These are phyloP conservation scores for Tetramorium alpestre DNA, from an alignment of 1,140 invertebrate genomes.

Conservation along the genomic window DNA sequence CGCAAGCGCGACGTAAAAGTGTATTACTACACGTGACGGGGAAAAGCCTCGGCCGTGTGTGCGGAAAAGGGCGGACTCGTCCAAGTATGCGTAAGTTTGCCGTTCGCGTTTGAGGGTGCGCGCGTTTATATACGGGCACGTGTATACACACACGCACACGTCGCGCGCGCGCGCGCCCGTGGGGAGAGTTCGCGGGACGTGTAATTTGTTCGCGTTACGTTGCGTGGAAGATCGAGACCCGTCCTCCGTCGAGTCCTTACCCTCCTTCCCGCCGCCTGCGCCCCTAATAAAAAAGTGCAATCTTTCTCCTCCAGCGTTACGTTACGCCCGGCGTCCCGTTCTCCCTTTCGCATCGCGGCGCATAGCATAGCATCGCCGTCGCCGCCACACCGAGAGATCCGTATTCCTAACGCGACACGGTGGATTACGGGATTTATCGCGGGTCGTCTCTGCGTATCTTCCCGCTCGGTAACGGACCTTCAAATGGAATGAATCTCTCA, in stretches of 20 bases:
- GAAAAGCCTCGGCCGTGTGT: slow-evolving; percentile 53
- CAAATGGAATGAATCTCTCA: slow-evolving; percentile 49
- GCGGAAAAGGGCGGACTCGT: slow-evolving; percentile 24
- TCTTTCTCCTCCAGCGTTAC: slow-evolving; percentile 58
- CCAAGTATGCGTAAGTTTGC: slow-evolving; percentile 28
- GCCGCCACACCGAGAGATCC: slow-evolving; percentile 37
- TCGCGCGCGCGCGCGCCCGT: slow-evolving; percentile 27
- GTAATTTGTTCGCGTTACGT: slow-evolving; percentile 78
- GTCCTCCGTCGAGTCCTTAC: slow-evolving; percentile 48
- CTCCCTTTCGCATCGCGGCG: neutral
- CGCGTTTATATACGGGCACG: neutral
- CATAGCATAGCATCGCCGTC: slow-evolving; percentile 12
- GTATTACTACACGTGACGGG: slow-evolving; percentile 72
- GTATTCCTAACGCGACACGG: slow-evolving; percentile 72
- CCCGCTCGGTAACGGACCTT: slow-evolving; percentile 40
- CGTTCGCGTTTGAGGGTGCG: slow-evolving; percentile 19
- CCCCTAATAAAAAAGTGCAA: slow-evolving; percentile 70
- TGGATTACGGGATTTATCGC: slow-evolving; percentile 75
- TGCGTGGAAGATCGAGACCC: slow-evolving; percentile 70
- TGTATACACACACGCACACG: neutral
- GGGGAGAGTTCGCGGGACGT: slow-evolving; percentile 48
- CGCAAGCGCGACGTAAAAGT: slow-evolving; percentile 71
- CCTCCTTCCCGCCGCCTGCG: slow-evolving; percentile 33
- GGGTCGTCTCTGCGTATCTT: slow-evolving; percentile 44
- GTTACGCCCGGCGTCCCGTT: neutral